Evolutionary conservation across 2,888 invertebrate genomes (phyloP).

Genomic region (Drosophila robusta): DNA sequence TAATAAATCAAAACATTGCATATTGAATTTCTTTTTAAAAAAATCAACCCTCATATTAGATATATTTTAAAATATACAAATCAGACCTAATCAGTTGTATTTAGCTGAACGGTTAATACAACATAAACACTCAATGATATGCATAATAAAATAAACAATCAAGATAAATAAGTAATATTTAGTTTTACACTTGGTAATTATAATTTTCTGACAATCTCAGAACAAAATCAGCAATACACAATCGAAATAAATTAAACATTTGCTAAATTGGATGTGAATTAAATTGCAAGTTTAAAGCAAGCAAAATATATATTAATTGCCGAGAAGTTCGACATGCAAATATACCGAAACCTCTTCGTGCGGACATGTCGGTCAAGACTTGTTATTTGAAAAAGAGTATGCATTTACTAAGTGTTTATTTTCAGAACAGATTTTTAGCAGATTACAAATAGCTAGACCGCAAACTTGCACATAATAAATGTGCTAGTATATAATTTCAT

Average conservation of each 20-base stretch:
- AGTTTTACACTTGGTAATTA: background rate
- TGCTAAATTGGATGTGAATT: constrained; percentile 6
- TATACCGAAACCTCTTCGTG: constrained; percentile 21
- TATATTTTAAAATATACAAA: background rate
- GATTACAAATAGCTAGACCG: background rate
- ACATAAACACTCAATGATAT: background rate
- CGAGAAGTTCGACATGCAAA: constrained; percentile 23
- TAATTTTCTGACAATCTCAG: background rate
- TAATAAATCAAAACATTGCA: constrained; percentile 4
- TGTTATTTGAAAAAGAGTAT: constrained; percentile 12
- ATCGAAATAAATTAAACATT: background rate
- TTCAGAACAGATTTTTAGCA: constrained; percentile 13
- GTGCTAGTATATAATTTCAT: background rate
- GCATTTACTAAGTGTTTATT: constrained; percentile 32
- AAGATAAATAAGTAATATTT: background rate
- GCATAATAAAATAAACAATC: background rate
- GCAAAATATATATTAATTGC: constrained; percentile 14
- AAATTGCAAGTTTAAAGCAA: background rate
- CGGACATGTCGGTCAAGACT: constrained; percentile 11
- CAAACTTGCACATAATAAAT: background rate
- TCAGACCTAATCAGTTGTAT: background rate
- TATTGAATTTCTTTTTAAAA: background rate
- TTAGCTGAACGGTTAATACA: background rate
- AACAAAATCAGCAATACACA: background rate
- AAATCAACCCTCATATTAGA: background rate